Conservation (phyloP, 35 echinoderm and acorn worm species). For the Amphiura filiformis region DNA sequence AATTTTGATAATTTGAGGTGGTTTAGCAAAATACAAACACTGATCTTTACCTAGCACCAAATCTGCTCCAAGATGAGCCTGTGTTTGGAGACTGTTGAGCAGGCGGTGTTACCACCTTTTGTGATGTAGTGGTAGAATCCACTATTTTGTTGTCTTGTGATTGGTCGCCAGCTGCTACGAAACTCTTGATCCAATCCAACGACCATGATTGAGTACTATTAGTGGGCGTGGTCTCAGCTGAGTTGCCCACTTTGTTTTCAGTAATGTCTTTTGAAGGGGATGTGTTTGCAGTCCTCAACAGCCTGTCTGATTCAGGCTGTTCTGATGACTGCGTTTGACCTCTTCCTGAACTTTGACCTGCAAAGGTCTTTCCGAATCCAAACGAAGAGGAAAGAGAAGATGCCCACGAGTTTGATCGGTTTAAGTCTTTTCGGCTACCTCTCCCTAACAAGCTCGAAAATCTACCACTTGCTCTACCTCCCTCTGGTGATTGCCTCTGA, state of each 20-base stretch:
- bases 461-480: conserved; percentile 32
- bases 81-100: background rate
- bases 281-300: conserved; percentile 64
- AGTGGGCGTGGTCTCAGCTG: background rate
- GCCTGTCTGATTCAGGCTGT: conserved; percentile 48
- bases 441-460: conserved; percentile 40
- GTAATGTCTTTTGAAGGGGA: conserved; percentile 38
- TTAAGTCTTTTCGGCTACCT: background rate
- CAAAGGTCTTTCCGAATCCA: background rate
- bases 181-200: conserved; percentile 50
- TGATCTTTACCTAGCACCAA: conserved; percentile 41
- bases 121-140: background rate
- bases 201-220: conserved; percentile 31
- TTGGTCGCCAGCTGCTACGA: conserved; percentile 28
- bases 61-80: conserved; percentile 32
- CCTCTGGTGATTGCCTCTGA: conserved; percentile 23
- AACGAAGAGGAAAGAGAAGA: conserved; percentile 11
- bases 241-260: background rate
- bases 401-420: background rate
- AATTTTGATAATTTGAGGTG: too few species aligned
- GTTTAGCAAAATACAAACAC: too few species aligned
- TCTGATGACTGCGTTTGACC: conserved; percentile 53
- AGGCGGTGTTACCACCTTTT: background rate
- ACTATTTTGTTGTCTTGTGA: background rate
- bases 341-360: conserved; percentile 33